phyloP scores from a whole-genome alignment of 2,113 vertebrate species.

The Macquaria ambigua region DNA sequence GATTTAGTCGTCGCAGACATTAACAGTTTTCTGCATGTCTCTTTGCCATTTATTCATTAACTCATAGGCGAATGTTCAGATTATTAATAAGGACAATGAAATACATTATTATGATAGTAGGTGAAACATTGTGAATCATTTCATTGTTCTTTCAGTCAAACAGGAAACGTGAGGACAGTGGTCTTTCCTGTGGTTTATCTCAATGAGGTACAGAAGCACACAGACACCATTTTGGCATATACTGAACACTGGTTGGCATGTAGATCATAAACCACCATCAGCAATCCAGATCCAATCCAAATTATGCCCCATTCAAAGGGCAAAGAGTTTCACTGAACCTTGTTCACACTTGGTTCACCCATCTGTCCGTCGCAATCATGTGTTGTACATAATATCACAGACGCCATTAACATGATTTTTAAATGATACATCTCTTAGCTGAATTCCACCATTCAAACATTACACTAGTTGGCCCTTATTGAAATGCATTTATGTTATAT shows the following conservation, averaged over 20 bases:
- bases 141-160: constrained; percentile 84
- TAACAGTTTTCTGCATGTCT: neutral
- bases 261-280: neutral
- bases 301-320: constrained; percentile 1
- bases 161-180: constrained; percentile 86
- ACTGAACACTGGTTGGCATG: neutral
- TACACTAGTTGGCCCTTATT: neutral
- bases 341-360: neutral
- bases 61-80: neutral
- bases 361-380: neutral
- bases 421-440: neutral
- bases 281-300: neutral
- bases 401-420: neutral
- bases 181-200: constrained; percentile 93
- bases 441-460: neutral
- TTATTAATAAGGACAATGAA: neutral
- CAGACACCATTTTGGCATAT: neutral
- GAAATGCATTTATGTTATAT: neutral
- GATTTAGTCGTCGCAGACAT: neutral
- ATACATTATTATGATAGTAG: neutral
- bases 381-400: neutral
- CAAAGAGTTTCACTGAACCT: neutral
- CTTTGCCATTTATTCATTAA: neutral
- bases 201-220: constrained; percentile 86
- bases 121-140: neutral